Evolutionary conservation across 2,888 invertebrate species (phyloP).

Genomic region (Acholoe squamosa): DNA sequence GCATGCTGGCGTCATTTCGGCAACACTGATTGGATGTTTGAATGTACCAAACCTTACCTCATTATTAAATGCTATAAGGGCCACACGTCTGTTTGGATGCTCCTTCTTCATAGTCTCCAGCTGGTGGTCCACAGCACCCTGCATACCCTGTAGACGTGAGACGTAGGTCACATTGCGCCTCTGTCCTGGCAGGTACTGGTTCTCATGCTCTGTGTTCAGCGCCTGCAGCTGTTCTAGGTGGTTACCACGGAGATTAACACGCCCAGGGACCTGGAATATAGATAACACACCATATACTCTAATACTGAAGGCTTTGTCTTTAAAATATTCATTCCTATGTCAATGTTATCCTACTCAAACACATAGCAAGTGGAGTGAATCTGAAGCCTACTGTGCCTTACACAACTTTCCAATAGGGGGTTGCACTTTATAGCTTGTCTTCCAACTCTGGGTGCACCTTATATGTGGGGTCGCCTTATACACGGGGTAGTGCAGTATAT

Average conservation of each 20-base stretch:
- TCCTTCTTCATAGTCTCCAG: conserved; percentile 77
- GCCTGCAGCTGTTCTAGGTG: conserved; percentile 73
- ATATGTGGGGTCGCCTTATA: too few species aligned
- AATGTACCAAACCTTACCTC: conserved; percentile 73
- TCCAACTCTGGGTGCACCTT: too few species aligned
- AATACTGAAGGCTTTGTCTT: too few species aligned
- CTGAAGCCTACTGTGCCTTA: too few species aligned
- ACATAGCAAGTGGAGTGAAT: too few species aligned
- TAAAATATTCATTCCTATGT: too few species aligned
- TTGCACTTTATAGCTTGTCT: too few species aligned
- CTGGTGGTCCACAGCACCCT: conserved; percentile 82
- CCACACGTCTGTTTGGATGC: conserved; percentile 79
- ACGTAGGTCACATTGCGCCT: conserved; percentile 78
- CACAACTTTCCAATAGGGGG: too few species aligned
- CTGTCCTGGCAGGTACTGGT: conserved; percentile 78
- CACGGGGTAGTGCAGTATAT: too few species aligned
- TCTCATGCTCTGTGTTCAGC: conserved; percentile 73
- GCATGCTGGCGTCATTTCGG: too few species aligned
- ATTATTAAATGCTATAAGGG: conserved; percentile 79
- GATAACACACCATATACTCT: not conserved
- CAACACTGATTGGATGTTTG: too few species aligned
- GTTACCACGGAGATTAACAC: conserved; percentile 76
- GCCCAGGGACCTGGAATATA: conserved; percentile 77
- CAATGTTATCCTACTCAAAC: too few species aligned
- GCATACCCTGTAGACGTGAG: conserved; percentile 80